These are phyloP conservation scores for Oncorhynchus masou DNA, from an alignment of 2,113 vertebrate genomes.

Conservation along the genomic window DNA sequence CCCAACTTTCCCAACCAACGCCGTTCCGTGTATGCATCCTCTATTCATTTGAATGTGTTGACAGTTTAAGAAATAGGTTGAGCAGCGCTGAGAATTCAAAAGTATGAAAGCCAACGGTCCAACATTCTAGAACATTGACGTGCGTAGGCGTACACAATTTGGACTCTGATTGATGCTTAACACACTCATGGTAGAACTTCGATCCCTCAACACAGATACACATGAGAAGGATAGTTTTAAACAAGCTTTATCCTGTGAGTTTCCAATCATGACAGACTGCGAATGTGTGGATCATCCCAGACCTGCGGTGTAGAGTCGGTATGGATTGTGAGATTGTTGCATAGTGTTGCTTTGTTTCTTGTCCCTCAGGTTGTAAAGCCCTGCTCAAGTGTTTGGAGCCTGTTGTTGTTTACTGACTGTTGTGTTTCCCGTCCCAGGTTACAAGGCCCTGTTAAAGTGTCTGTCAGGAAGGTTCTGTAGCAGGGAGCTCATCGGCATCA, in stretches of 20 bases:
- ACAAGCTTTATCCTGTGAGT: neutral
- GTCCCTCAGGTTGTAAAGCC: neutral
- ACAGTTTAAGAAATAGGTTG: no score
- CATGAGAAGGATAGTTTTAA: neutral
- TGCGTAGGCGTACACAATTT: no score
- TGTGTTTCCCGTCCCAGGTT: constrained; percentile 73
- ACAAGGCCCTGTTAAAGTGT: constrained; percentile 97
- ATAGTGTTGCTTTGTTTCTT: neutral
- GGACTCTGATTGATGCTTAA: no score
- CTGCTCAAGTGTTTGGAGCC: neutral
- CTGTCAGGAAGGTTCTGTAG: constrained; percentile 93
- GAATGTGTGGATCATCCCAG: neutral
- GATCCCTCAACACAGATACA: neutral
- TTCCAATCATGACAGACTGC: neutral
- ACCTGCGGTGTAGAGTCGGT: neutral
- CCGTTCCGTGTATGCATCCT: no score
- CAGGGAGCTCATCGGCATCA: constrained; percentile 94
- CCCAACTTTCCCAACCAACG: no score
- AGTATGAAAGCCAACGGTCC: no score
- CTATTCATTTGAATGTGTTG: no score
- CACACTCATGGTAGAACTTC: no score
- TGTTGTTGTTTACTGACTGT: neutral
- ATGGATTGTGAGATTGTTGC: neutral
- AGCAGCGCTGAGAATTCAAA: no score
- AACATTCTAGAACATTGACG: no score